Evolutionary conservation across 2,113 vertebrate genomes (phyloP).

Genomic region (Cottus gobio): DNA sequence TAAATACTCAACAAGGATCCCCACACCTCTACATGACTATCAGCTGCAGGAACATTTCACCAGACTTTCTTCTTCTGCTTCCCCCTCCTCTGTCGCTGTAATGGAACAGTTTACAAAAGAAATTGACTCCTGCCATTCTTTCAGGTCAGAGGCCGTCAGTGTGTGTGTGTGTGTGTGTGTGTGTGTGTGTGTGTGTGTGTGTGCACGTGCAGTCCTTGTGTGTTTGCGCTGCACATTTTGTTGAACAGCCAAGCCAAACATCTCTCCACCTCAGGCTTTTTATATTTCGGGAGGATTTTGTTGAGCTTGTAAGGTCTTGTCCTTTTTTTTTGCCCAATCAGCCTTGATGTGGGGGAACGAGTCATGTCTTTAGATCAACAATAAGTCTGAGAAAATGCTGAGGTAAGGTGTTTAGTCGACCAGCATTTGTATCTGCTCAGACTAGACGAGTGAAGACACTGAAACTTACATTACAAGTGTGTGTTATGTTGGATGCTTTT

Average conservation of each 20-base stretch:
- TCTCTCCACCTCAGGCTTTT: slow-evolving; percentile 24
- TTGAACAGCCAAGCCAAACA: slow-evolving; percentile 38
- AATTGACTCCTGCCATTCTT: slow-evolving; percentile 28
- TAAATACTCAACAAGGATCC: slow-evolving; percentile 58
- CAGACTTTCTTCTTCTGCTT: slow-evolving; percentile 16
- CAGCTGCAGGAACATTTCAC: slow-evolving; percentile 27
- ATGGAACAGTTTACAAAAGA: slow-evolving; percentile 60
- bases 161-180: slow-evolving; percentile 32
- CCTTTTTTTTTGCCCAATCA: slow-evolving; percentile 58
- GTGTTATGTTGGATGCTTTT: slow-evolving; percentile 24
- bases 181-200: slow-evolving; percentile 32
- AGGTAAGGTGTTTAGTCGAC: slow-evolving; percentile 1
- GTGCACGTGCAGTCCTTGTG: slow-evolving; percentile 20
- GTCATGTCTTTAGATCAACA: slow-evolving; percentile 38
- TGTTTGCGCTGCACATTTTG: slow-evolving; percentile 67
- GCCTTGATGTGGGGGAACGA: slow-evolving; percentile 52
- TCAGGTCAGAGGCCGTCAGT: slow-evolving; percentile 22
- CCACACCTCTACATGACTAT: slow-evolving; percentile 19
- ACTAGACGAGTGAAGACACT: background rate
- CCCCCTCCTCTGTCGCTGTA: slow-evolving; percentile 48
- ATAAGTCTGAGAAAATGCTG: slow-evolving; percentile 33
- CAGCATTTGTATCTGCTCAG: background rate
- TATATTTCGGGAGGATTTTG: slow-evolving; percentile 46
- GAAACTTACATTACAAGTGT: background rate
- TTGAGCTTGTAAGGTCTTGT: slow-evolving; percentile 69